phyloP scores from a whole-genome alignment of 1,140 invertebrate genomes.

The Macrosteles quadrilineatus region DNA sequence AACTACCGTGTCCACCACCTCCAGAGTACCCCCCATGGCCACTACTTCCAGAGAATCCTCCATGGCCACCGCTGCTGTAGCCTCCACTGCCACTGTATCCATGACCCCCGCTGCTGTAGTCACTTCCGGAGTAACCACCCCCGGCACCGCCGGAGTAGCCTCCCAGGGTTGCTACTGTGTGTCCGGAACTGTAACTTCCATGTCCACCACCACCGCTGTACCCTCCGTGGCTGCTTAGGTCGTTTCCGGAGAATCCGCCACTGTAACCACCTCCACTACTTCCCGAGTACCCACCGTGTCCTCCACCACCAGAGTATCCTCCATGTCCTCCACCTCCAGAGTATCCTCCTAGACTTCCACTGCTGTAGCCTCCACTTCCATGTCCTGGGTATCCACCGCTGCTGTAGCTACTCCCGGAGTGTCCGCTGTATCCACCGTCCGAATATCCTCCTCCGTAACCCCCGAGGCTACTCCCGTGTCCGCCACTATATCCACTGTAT shows the following conservation, averaged over 20 bases:
- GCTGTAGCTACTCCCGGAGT: neutral
- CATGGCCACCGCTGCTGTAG: neutral
- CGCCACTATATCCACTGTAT: neutral
- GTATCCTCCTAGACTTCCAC: neutral
- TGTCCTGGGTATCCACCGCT: neutral
- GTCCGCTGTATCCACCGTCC: neutral
- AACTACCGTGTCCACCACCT: constrained; percentile 2
- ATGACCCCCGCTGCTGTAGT: neutral
- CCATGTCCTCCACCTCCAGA: neutral
- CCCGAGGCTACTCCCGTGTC: neutral
- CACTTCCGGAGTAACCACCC: neutral
- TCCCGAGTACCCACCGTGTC: neutral
- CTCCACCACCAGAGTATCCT: neutral
- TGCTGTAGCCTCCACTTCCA: neutral
- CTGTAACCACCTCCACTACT: neutral
- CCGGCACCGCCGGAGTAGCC: neutral
- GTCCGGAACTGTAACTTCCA: too few species aligned
- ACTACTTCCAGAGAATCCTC: neutral
- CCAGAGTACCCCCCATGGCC: constrained; percentile 3
- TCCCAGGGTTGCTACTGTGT: neutral
- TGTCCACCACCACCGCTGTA: neutral
- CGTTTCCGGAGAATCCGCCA: too few species aligned
- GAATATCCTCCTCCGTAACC: neutral
- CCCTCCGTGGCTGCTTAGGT: neutral
- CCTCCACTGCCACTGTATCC: neutral